Base-by-base conservation (phyloP, 2,888 invertebrate genomes). In the Colletes collaris region DNA sequence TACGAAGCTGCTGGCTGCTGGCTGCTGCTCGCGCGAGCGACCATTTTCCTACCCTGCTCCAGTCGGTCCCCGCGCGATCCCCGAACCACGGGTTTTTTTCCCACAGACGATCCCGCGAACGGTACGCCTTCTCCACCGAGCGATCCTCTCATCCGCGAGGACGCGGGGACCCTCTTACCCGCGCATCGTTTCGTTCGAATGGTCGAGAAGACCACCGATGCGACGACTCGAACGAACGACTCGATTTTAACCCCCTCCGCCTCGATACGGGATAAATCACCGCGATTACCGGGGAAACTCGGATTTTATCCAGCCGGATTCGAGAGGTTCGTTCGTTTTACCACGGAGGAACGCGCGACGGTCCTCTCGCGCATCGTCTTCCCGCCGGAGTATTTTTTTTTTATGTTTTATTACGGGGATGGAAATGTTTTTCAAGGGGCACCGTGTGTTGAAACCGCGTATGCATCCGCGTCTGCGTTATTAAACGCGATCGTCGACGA, bases 181-280 rank as follows among this genome's bases (percentile, higher is more conserved):
- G 86, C 89, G 88, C 89, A 87, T 89, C 89, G 87, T 90, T 90
- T 91, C 89, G 83, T 89, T 79, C 88, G 85, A 90, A 90, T 87
- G 82, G 81, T 60, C 79, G 55, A 44, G 75, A 77, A 76, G 71
- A 75, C 58, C 53, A 46, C 44, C 68, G 53, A 11, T 59, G 35
- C 56, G 40, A 46, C 63, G 53, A 52, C 19, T 58, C 69, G 60
- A 60, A 65, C 55, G 52, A 46, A 60, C 71, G 53, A 40, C 75
- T 52, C 66, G 49, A 27, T 69, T 69, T 69, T 76, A 35, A 69
- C 69, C 19, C 58, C 59, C n/a, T 59, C 53, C 16, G 56, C 19
- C 66, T n/a, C 62, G 60, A 66, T 79, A 81, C 71, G 58, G 79
- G 85, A 80, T 78, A 85, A 88, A 86, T 84, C 86, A 82, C 71